These are phyloP conservation scores for Lutjanus erythropterus DNA, from an alignment of 2,113 vertebrate genomes.

Conservation along the genomic window DNA sequence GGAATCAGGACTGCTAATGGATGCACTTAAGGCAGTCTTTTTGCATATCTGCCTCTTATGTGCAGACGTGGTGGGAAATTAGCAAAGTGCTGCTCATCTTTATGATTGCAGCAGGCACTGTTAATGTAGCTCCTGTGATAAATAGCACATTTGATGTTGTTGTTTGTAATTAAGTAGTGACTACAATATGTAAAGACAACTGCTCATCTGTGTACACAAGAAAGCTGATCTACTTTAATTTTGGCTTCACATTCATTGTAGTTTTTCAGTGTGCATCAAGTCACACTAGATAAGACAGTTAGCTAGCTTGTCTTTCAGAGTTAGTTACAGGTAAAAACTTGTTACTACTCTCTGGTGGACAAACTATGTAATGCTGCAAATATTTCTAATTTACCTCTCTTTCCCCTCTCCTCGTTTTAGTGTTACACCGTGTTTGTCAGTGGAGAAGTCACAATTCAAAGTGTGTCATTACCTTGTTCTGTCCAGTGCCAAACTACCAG, in stretches of 20 bases:
- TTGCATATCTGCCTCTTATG: not conserved
- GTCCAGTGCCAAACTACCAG: too few species aligned
- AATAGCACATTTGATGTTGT: not conserved
- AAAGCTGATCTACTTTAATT: not conserved
- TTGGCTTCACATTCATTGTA: not conserved
- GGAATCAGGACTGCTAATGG: slow-evolving; percentile 2
- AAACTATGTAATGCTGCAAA: too few species aligned
- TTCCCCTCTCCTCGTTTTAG: too few species aligned
- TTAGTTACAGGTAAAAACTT: too few species aligned
- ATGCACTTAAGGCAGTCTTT: slow-evolving; percentile 37
- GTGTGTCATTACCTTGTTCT: not conserved
- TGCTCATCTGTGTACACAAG: not conserved
- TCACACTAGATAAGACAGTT: too few species aligned
- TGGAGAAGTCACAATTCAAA: too few species aligned
- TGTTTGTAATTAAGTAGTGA: not conserved
- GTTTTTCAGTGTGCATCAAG: not conserved
- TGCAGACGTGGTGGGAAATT: not conserved
- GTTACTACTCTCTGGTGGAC: too few species aligned
- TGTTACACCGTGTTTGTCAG: too few species aligned
- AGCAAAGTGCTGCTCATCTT: not conserved
- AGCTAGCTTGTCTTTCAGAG: not conserved
- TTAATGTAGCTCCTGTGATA: not conserved
- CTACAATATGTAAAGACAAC: not conserved
- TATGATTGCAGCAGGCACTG: not conserved
- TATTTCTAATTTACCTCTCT: too few species aligned